These are phyloP conservation scores for Diaprepes abbreviatus DNA, from an alignment of 2,888 invertebrate genomes.

Conservation along the genomic window DNA sequence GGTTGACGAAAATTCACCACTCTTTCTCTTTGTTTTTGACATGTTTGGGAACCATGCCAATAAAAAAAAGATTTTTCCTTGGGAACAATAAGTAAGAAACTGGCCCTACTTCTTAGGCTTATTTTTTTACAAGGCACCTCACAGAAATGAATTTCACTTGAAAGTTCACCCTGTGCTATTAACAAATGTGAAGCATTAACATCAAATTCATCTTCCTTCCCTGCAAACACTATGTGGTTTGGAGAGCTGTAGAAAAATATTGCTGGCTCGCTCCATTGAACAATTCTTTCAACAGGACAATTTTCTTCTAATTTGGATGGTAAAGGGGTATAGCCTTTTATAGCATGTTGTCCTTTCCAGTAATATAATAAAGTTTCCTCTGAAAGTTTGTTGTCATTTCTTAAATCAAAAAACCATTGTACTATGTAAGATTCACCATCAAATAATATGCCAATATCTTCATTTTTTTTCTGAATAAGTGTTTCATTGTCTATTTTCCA, in stretches of 20 bases:
- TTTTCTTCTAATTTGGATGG: conserved; percentile 54
- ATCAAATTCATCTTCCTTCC: conserved; percentile 47
- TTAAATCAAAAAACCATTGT: conserved; percentile 52
- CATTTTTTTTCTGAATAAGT: conserved; percentile 21
- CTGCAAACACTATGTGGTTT: conserved; percentile 48
- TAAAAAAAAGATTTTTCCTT: conserved; percentile 43
- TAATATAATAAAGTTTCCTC: conserved; percentile 52
- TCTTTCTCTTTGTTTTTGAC: conserved; percentile 18
- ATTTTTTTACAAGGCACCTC: conserved; percentile 53
- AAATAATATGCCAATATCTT: conserved; percentile 49
- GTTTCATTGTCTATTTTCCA: conserved; percentile 53
- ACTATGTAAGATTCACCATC: conserved; percentile 53
- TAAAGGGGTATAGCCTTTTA: conserved; percentile 55
- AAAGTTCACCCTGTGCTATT: conserved; percentile 54
- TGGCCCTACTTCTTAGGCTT: conserved; percentile 54
- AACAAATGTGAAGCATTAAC: conserved; percentile 49
- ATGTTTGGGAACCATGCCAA: conserved; percentile 53
- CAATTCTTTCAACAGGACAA: conserved; percentile 54
- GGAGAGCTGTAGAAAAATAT: conserved; percentile 55
- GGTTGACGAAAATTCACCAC: conserved; percentile 31
- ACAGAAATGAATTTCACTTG: conserved; percentile 54
- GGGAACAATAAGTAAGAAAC: conserved; percentile 53
- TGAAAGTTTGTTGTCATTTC: conserved; percentile 32
- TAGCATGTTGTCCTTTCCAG: conserved; percentile 56
- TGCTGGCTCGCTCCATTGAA: conserved; percentile 58